phyloP scores from a whole-genome alignment of 1,140 invertebrate genomes.

The Orchesella cincta region DNA sequence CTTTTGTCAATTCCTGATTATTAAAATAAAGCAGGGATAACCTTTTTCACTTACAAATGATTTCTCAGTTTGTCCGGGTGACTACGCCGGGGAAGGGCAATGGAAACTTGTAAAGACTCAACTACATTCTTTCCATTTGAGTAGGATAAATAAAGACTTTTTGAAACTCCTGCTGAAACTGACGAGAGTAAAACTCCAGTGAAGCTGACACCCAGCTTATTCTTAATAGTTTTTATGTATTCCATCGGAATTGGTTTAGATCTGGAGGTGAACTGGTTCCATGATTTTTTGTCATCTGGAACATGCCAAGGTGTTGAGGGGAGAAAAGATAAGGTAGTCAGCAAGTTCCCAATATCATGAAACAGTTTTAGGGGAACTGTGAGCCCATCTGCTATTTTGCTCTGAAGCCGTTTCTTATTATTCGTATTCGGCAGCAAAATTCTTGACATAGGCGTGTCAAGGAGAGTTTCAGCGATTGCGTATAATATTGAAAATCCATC shows the following conservation, averaged over 20 bases:
- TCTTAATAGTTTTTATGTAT: background rate
- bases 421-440: background rate
- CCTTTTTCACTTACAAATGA: constrained; percentile 9
- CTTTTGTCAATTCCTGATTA: no score
- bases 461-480: background rate
- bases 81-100: background rate
- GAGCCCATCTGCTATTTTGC: background rate
- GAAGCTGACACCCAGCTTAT: background rate
- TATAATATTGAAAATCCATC: background rate
- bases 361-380: background rate
- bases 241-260: background rate
- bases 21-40: no score
- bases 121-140: no score
- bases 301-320: background rate
- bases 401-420: background rate
- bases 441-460: background rate
- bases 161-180: background rate
- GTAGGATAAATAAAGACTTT: no score
- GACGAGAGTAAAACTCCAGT: background rate
- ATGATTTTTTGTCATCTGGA: background rate
- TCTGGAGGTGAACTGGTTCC: background rate
- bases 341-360: background rate
- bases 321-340: background rate
- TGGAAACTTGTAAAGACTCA: no score
- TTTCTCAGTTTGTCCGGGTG: background rate